Evolutionary conservation across 2,113 vertebrate species (phyloP), one percentile per base, ranked within the genome.

Genomic region (Entelurus aequoreus): DNA sequence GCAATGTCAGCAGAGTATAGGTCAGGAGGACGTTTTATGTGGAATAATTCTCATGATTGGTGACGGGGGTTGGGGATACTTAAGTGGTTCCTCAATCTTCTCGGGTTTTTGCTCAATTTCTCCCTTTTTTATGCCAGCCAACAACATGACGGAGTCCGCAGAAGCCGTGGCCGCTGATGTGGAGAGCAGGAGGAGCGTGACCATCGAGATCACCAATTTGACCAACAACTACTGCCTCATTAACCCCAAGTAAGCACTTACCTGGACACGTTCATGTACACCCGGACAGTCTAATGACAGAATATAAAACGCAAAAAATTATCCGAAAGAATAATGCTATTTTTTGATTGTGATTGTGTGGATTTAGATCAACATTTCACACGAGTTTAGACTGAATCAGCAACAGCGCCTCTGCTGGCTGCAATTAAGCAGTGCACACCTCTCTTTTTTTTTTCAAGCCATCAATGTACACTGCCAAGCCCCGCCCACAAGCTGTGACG

Each of bases 151-250:
- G 0, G 86, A 90, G 77, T 72, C 86, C 38, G 88, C 88, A 3
- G 89, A 88, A 83, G 82, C 81, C 10, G 71, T 85, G 8, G 82
- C 84, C 21, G 85, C 84, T 19, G 80, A 82, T 13, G 76, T 89
- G 52, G 16, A 5, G 56, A 82, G 73, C 64, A 86, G 11, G 52
- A 86, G 88, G 49, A 86, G 82, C 40, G 66, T 74, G 6, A 87
- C 77, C 47, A 74, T 90, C 6, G 88, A 90, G 80, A 86, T 90
- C 66, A 51, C 63, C 46, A 90, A 90, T 48, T 0, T 86, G 65
- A 86, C 87, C 9, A 84, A 59, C 53, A 86, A 61, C 66, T 89
- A 87, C 75, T 86, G 81, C 69, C 75, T 90, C 60, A 15, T 90
- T 11, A 88, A 86, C 72, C 89, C 89, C 35, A 89, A 21, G 89